phyloP scores from a whole-genome alignment of 1,140 invertebrate genomes.

The Drosophila nannoptera region DNA sequence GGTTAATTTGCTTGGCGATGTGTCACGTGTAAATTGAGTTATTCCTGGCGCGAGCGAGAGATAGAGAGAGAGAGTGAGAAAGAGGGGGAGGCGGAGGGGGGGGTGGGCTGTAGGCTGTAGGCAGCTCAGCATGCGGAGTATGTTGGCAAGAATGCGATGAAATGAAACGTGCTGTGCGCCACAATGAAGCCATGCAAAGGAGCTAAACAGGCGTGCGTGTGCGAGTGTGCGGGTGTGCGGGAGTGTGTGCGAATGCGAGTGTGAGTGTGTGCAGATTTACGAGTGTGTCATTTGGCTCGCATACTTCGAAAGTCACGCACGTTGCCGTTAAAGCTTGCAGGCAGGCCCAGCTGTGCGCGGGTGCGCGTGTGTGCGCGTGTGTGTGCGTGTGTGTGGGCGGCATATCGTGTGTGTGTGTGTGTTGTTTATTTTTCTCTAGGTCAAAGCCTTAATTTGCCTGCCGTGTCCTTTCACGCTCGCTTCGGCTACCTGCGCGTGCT shows the following conservation, averaged over 20 bases:
- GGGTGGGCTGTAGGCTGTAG: not conserved
- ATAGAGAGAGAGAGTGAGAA: not conserved
- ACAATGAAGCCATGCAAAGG: conserved; percentile 74
- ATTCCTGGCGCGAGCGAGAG: conserved; percentile 18
- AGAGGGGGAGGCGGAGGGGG: not conserved
- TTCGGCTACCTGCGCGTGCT: conserved; percentile 41
- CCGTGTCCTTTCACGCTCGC: conserved; percentile 44
- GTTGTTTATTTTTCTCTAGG: conserved; percentile 74
- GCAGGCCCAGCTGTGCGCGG: not conserved
- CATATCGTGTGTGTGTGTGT: conserved; percentile 16
- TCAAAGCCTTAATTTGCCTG: conserved; percentile 77
- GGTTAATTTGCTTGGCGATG: conserved; percentile 58
- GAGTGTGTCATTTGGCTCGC: conserved; percentile 70
- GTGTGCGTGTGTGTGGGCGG: conserved; percentile 12
- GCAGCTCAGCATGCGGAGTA: conserved; percentile 23
- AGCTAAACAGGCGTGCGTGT: conserved; percentile 25
- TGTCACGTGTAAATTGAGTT: conserved; percentile 77
- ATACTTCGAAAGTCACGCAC: conserved; percentile 75
- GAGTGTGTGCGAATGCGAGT: not conserved
- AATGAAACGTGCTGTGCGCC: conserved; percentile 72
- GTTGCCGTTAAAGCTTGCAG: conserved; percentile 46
- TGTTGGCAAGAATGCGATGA: conserved; percentile 46
- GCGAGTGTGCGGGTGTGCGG: conserved; percentile 7
- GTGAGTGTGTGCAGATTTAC: conserved; percentile 63
- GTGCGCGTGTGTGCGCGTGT: not conserved